Conservation (phyloP, 2,797 vertebrate genomes). For the Silurus aristotelis region DNA sequence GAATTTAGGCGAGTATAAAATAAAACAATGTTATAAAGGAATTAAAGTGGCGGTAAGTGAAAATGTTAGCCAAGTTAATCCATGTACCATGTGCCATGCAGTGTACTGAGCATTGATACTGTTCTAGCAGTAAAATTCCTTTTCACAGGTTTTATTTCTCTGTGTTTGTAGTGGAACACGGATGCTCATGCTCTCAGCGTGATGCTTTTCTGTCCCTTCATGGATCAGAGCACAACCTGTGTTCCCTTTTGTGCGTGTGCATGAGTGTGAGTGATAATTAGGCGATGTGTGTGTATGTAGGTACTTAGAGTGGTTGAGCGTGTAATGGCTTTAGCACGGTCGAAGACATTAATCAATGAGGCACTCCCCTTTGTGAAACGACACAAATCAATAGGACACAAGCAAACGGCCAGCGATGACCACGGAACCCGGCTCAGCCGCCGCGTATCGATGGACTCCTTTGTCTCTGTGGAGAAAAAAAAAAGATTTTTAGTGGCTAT, state of each 20-base stretch:
- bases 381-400: slow-evolving; percentile 55
- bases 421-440: neutral
- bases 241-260: slow-evolving; percentile 40
- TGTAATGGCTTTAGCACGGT: slow-evolving; percentile 49
- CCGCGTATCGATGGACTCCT: slow-evolving; percentile 43
- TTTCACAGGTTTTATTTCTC: neutral
- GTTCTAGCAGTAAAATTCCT: no score
- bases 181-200: neutral
- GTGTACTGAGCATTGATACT: neutral
- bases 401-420: slow-evolving; percentile 41
- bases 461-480: slow-evolving; percentile 20
- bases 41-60: no score
- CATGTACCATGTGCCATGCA: no score
- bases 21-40: no score
- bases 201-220: slow-evolving; percentile 39
- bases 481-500: slow-evolving; percentile 34
- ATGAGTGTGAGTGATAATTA: slow-evolving; percentile 47
- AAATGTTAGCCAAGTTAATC: no score
- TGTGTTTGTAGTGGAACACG: slow-evolving; percentile 28
- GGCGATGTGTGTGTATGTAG: slow-evolving; percentile 41
- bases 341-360: slow-evolving; percentile 46
- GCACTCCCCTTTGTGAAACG: slow-evolving; percentile 47
- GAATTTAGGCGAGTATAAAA: no score
- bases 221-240: slow-evolving; percentile 46
- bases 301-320: slow-evolving; percentile 47